Evolutionary conservation across 2,797 vertebrate genomes (phyloP), one percentile per base, ranked within the genome.

Genomic region (Sebastes taczanowskii): DNA sequence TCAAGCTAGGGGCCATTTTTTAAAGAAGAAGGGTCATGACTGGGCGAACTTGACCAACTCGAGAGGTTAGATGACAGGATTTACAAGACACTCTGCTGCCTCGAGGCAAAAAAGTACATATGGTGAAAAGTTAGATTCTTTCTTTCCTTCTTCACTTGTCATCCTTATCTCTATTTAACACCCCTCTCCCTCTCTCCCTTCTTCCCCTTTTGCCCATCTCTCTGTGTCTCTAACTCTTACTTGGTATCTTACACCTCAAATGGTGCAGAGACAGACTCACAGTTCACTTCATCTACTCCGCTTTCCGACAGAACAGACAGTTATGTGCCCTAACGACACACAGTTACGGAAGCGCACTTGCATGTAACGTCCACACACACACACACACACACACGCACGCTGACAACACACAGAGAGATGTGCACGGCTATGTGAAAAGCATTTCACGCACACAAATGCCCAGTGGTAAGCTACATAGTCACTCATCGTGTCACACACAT

Each of bases 241-340:
- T 86, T 83, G 77, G 74, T 83, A 76, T 89, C 88, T 86, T 88
- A 86, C 88, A 63, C 84, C 83, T 90, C 81, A 91, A 88, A 90
- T 90, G 84, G 83, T 86, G 89, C 92, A 91, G 80, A 85, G 84
- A 87, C 78, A 85, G 81, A 78, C 74, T 88, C 80, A 62, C 85
- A 83, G 82, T 85, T 90, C 80, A 87, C 84, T 88, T 87, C 89
- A 80, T 89, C 82, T 78, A 59, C 86, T 82, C 32, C 4, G 30
- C 81, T 84, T 60, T 53, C 65, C 42, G 5, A 76, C 79, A 78
- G 74, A 78, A 80, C 68, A 85, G 66, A 86, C 86, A 86, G 74
- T 49, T 71, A 86, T 83, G 77, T 83, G 78, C 78, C 76, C 78
- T 81, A 60, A 66, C 71, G 46, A 66, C 80, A 80, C 55, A 78